These are phyloP conservation scores for Rachycentron canadum DNA, from an alignment of 2,797 vertebrate genomes.

Conservation along the genomic window DNA sequence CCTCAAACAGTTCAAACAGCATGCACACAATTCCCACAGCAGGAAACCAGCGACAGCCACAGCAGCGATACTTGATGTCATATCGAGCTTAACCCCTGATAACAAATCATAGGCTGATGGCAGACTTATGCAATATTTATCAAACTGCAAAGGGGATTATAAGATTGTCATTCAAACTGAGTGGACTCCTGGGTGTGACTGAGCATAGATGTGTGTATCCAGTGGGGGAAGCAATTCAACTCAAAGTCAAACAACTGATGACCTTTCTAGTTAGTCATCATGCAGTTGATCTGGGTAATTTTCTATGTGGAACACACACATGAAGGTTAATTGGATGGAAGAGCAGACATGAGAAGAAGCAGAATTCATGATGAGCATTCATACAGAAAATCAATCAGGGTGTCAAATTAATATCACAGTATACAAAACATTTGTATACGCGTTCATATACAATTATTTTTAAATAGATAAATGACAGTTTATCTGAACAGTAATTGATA, in stretches of 20 bases:
- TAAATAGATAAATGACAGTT: not conserved
- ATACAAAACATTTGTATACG: not conserved
- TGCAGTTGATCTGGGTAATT: not conserved
- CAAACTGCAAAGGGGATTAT: constrained; percentile 34
- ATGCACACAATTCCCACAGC: constrained; percentile 6
- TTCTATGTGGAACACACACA: not conserved
- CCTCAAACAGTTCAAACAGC: not conserved
- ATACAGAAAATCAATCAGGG: not conserved
- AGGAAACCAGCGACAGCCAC: constrained; percentile 4
- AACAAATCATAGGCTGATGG: constrained; percentile 30
- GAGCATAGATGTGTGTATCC: not conserved
- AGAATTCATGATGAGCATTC: not conserved
- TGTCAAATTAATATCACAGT: not conserved
- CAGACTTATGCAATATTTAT: constrained; percentile 42
- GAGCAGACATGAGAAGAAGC: not conserved
- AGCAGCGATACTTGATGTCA: not conserved
- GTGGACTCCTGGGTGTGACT: constrained; percentile 15
- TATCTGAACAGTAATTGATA: not conserved
- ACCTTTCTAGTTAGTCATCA: not conserved
- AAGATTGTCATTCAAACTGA: constrained; percentile 41
- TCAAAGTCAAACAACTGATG: not conserved
- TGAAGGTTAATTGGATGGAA: not conserved
- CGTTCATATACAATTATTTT: not conserved
- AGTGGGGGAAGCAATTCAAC: not conserved
- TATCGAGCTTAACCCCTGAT: constrained; percentile 16